phyloP scores from a whole-genome alignment of 2,113 vertebrate species.

The Ancistrus triradiatus region DNA sequence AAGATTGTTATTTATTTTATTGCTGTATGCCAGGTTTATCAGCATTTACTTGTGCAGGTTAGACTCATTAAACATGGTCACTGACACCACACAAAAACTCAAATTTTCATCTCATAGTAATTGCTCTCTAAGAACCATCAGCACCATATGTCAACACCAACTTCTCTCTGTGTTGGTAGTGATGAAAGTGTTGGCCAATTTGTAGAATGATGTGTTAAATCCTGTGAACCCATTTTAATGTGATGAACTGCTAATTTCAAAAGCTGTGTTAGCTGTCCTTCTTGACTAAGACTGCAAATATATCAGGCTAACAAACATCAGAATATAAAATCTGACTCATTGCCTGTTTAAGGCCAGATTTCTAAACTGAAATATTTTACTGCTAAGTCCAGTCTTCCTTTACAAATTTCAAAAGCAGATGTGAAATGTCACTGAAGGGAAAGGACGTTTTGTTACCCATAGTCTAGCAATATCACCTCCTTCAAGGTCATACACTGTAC shows the following conservation, averaged over 20 bases:
- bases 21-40: background rate
- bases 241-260: slow-evolving; percentile 11
- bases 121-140: background rate
- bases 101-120: background rate
- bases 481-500: too few relatives aligned
- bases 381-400: too few relatives aligned
- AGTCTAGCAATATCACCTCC: too few relatives aligned
- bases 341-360: too few relatives aligned
- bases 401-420: too few relatives aligned
- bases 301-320: too few relatives aligned
- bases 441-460: too few relatives aligned
- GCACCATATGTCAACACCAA: background rate
- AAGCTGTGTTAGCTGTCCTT: slow-evolving; percentile 4
- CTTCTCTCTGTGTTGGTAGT: background rate
- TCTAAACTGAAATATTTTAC: too few relatives aligned
- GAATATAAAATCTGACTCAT: too few relatives aligned
- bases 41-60: background rate
- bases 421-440: too few relatives aligned
- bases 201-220: slow-evolving; percentile 2
- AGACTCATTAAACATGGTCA: background rate
- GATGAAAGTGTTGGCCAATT: background rate
- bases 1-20: too few relatives aligned
- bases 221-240: background rate
- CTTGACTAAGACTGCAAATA: too few relatives aligned
- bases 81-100: background rate